phyloP scores from a whole-genome alignment of 2,888 invertebrate genomes.

The Frankliniella intonsa region DNA sequence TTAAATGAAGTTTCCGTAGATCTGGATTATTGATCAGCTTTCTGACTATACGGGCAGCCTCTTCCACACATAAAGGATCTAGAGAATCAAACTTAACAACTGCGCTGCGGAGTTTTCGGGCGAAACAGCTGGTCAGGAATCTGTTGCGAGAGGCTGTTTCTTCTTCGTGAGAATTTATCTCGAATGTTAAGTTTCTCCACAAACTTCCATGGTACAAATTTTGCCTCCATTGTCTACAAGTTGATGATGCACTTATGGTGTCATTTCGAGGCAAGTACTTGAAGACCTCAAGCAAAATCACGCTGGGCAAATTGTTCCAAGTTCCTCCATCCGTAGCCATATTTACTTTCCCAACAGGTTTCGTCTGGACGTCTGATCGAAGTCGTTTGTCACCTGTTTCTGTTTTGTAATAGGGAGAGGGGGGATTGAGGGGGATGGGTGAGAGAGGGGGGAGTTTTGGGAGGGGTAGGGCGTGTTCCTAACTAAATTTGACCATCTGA shows the following conservation, averaged over 20 bases:
- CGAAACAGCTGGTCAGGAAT: slow-evolving; percentile 45
- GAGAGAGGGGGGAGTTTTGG: not conserved
- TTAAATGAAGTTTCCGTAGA: slow-evolving; percentile 45
- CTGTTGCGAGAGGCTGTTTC: slow-evolving; percentile 45
- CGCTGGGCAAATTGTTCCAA: slow-evolving; percentile 49
- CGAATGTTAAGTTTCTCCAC: slow-evolving; percentile 48
- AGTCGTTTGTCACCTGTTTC: slow-evolving; percentile 24
- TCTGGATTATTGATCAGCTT: slow-evolving; percentile 45
- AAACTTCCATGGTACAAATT: slow-evolving; percentile 50
- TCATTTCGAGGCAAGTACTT: slow-evolving; percentile 48
- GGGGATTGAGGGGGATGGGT: not conserved
- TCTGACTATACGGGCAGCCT: slow-evolving; percentile 43
- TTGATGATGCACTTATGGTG: slow-evolving; percentile 51
- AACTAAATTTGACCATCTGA: too few relatives aligned
- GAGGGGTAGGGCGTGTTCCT: not conserved
- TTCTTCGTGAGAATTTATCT: slow-evolving; percentile 43
- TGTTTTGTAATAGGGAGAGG: not conserved
- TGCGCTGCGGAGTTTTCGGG: slow-evolving; percentile 46
- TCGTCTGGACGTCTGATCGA: slow-evolving; percentile 15
- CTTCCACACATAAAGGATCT: slow-evolving; percentile 42
- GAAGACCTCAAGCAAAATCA: slow-evolving; percentile 49
- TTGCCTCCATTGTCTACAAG: slow-evolving; percentile 55
- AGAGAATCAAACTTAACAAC: slow-evolving; percentile 47
- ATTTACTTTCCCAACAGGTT: slow-evolving; percentile 31
- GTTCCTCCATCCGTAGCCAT: slow-evolving; percentile 34